These are phyloP conservation scores for Melanaphis sacchari DNA, from an alignment of 1,140 invertebrate genomes.

Conservation along the genomic window DNA sequence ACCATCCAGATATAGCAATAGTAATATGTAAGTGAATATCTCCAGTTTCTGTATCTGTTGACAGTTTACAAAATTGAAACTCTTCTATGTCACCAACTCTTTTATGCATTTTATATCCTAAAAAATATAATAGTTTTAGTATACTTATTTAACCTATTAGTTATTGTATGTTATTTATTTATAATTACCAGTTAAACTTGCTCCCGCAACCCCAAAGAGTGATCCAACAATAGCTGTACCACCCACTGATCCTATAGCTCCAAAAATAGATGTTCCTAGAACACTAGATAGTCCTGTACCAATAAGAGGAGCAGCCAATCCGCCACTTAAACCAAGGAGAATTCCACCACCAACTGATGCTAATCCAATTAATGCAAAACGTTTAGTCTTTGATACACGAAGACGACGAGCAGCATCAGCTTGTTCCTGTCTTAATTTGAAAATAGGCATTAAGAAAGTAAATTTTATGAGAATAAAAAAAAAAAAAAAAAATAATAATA, in stretches of 20 bases:
- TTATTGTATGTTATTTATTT: background rate
- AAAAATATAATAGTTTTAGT: constrained; percentile 56
- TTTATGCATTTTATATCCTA: constrained; percentile 77
- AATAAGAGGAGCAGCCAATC: constrained; percentile 74
- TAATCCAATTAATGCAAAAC: constrained; percentile 71
- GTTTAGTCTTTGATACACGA: constrained; percentile 69
- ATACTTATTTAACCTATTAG: background rate
- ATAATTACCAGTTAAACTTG: constrained; percentile 69
- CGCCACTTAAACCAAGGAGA: constrained; percentile 73
- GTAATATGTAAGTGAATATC: constrained; percentile 70
- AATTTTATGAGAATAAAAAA: background rate
- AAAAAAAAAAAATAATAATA: background rate
- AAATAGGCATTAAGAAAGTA: background rate
- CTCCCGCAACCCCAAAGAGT: constrained; percentile 75
- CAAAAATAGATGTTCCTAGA: constrained; percentile 67
- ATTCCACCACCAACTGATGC: constrained; percentile 73
- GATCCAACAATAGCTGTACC: constrained; percentile 74
- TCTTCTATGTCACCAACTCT: constrained; percentile 76
- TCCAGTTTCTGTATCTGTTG: constrained; percentile 54
- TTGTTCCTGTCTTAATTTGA: constrained; percentile 63
- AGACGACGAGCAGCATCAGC: constrained; percentile 66
- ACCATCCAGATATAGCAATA: constrained; percentile 75
- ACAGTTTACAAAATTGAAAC: constrained; percentile 72
- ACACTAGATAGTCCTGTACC: constrained; percentile 71
- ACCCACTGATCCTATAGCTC: constrained; percentile 69